phyloP scores from a whole-genome alignment of 2,113 vertebrate genomes.

The Struthidea cinerea region DNA sequence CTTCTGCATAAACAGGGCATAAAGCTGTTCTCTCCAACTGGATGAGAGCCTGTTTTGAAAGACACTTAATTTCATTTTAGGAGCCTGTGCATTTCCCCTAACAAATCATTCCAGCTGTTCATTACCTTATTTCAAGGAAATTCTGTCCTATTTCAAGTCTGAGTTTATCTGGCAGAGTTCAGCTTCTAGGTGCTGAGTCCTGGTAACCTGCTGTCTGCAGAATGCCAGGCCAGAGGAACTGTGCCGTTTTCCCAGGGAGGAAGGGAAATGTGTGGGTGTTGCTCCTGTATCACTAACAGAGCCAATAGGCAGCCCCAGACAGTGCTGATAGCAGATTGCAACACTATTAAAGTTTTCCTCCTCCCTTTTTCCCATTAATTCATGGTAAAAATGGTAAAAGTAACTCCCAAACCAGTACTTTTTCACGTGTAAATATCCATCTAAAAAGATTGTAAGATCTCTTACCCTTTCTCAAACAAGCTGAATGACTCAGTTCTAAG shows the following conservation, averaged over 20 bases:
- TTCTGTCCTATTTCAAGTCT: not conserved
- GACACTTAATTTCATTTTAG: constrained; percentile 26
- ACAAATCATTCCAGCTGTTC: constrained; percentile 14
- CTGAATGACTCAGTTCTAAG: not conserved
- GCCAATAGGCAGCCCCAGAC: not conserved
- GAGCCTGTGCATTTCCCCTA: not conserved
- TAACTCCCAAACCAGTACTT: not conserved
- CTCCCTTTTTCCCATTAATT: not conserved
- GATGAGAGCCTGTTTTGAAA: not conserved
- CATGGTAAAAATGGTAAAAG: not conserved
- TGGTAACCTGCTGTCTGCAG: not conserved
- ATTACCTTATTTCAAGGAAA: constrained; percentile 29
- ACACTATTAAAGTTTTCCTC: not conserved
- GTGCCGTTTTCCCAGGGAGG: rapidly evolving
- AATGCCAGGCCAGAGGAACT: not conserved
- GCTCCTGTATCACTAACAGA: not conserved
- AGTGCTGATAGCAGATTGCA: not conserved
- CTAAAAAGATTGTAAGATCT: not conserved
- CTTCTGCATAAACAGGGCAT: not conserved
- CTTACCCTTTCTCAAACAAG: not conserved
- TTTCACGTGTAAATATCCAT: not conserved
- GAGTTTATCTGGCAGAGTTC: not conserved
- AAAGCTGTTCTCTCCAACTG: not conserved
- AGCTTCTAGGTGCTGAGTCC: not conserved
- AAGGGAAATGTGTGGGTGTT: not conserved